Evolutionary conservation across 1,140 invertebrate genomes (phyloP), one percentile per base, ranked within the genome.

Genomic region (Bombus cullumanus): DNA sequence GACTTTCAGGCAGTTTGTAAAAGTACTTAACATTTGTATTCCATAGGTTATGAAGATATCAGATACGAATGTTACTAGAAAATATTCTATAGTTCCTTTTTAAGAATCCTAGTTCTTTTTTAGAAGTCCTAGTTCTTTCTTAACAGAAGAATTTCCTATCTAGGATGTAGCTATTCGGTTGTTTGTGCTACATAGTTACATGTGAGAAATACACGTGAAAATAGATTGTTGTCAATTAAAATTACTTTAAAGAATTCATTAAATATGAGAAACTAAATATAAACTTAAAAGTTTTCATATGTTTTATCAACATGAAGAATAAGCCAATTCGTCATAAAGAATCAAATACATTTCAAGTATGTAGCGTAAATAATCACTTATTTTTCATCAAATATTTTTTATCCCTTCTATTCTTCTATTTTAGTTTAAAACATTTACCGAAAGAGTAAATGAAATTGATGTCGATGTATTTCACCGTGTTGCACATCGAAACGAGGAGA

Each of bases 401-500:
- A 79, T 74, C 13, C 13, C 43, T 47, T 47, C 43, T 15, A 47
- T 71, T 85, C 90, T 86, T 82, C 86, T 83, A 83, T 90, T 97
- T 81, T 93, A 98, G 98, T 99, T 98, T 94, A 96, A 97, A 94
- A 97, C 97, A 25, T 99, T 99, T 95, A 96, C 97, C 31, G 98
- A 98, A 91, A 96, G 98, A 83, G 97, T 99, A 41, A 96, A 97
- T 89, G 96, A 97, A 87, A 98, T 99, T 62, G 97, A 98, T 93
- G 96, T 99, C 62, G 97, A 97, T 96, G 96, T 97, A 41, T 97
- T 97, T 83, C 97, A 98, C 81, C 97, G 97, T 94, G 96, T 98
- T 71, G 96, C 96, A 4, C 97, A 98, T 95, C 96, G 96, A 92
- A 96, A 97, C 94, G 96, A 97, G 91, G 95, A 96, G 75, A 95